Evolutionary conservation across 2,113 vertebrate genomes (phyloP), one percentile per base, ranked within the genome.

Genomic region (Lophura nycthemera): DNA sequence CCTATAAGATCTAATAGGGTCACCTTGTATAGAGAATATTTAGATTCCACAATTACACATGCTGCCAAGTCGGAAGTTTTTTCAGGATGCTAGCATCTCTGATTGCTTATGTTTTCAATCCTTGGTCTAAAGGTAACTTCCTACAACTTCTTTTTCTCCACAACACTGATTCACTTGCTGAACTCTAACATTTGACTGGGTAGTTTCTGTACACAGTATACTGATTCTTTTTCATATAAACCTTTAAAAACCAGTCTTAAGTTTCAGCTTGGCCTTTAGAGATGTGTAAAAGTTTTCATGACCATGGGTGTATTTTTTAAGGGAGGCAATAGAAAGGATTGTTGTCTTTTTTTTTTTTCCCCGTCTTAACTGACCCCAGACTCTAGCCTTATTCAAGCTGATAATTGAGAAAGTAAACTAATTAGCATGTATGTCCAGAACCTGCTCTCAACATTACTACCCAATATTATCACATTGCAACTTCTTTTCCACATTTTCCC

Each of bases 381-480:
- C 22, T 65, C 52, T 71, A 94, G 91, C 64, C 75, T 78, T 57
- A 92, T 73, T 45, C 88, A 90, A 88, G 76, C 61, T 78, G 78
- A 87, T 89, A 91, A 85, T 13, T 89, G 52, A 89, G 74, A 96
- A 94, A 92, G 65, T 63, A 90, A 95, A 96, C 80, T 86, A 88
- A 88, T 92, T 94, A 84, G 15, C 47, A 81, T 5, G 0, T 43
- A 83, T 32, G 11, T 83, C 38, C 83, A 83, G 61, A 90, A 83
- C 34, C 57, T 81, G 47, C 52, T 50, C 75, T 56, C 72, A 73
- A 29, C 64, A 56, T 79, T 67, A 25, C 86, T 63, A 54, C 42
- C 60, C 88, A 63, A 2, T 19, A 38, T 20, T 67, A 56, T n/a
- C 69, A 60, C 29, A 8, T 27, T 52, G 83, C 57, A 75, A 66